These are phyloP conservation scores for Synanthedon tipuliformis DNA, from an alignment of 2,888 invertebrate species.

Conservation along the genomic window DNA sequence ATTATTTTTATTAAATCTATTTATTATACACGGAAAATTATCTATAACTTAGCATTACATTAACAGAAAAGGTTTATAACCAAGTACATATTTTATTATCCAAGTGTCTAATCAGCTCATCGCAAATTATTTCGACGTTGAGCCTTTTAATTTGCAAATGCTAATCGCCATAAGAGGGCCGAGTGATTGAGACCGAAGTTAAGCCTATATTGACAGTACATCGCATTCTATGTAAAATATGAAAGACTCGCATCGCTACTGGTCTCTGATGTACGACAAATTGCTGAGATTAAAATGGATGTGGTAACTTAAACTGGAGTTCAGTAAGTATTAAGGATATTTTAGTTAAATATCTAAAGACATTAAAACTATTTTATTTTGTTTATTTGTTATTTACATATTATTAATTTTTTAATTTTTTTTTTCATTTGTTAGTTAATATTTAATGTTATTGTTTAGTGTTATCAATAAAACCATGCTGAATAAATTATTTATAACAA, in stretches of 20 bases:
- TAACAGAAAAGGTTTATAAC: not conserved
- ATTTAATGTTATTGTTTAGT: too few relatives aligned
- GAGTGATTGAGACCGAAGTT: conserved; percentile 60
- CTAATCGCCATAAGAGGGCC: conserved; percentile 35
- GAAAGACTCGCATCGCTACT: conserved; percentile 40
- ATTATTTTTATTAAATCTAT: too few relatives aligned
- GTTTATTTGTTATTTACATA: too few relatives aligned
- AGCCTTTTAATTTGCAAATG: conserved; percentile 53
- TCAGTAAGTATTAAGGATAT: not conserved
- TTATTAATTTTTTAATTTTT: too few relatives aligned
- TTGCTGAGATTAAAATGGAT: conserved; percentile 29
- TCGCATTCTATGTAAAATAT: conserved; percentile 68
- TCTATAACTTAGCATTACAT: not conserved
- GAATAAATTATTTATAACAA: too few relatives aligned
- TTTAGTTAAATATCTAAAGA: too few relatives aligned
- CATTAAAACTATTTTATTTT: too few relatives aligned
- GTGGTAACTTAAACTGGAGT: conserved; percentile 22
- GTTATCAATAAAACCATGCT: too few relatives aligned
- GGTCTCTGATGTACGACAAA: conserved; percentile 23
- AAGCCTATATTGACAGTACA: conserved; percentile 46
- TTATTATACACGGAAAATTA: too few relatives aligned
- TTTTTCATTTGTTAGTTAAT: too few relatives aligned
- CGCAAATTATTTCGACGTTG: not conserved
- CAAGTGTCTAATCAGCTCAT: not conserved
- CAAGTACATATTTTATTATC: not conserved